Evolutionary conservation across 2,797 vertebrate species (phyloP), one percentile per base, ranked within the genome.

Genomic region (Dendrocincla fuliginosa): DNA sequence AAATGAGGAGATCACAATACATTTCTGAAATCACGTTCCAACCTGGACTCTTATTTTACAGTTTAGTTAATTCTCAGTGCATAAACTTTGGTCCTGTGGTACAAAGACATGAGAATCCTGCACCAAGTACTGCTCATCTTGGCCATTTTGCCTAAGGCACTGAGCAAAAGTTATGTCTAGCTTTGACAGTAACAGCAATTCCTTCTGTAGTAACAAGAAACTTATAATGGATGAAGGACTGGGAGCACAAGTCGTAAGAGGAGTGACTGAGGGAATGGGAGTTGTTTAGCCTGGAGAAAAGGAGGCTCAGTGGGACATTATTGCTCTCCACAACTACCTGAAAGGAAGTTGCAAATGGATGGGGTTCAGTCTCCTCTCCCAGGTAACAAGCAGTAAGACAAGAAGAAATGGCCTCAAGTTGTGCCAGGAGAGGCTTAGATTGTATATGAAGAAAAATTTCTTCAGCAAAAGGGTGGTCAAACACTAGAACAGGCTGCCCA

Each of bases 101-200:
- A 70, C 61, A 81, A 63, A 69, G 39, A 44, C 83, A 74, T 61
- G 56, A 78, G 88, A 84, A 76, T 79, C 61, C 73, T 80, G n/a
- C 33, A 32, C 19, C 35, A 44, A 39, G 30, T 47, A 28, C 61
- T 88, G 59, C 56, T 84, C 37, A 87, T 73, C 46, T 75, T 80
- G 74, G 44, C 83, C 5, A 30, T 87, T 92, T 91, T 95, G 71
- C 87, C 76, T 81, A 49, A 87, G 84, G 87, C 82, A 30, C 24
- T 18, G 18, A 91, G 73, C 44, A 81, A 71, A 89, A 80, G 30
- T 84, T 76, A 28, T 49, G 55, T 84, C 39, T 93, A 22, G 24
- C 64, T 88, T 59, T 87, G 61, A 69, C 69, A 94, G 70, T 47
- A 86, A 63, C 60, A 93, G 59, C 61, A 89, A 76, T 86, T 94